Evolutionary conservation across 2,113 vertebrate genomes (phyloP), one percentile per base, ranked within the genome.

Genomic region (Osmerus eperlanus): DNA sequence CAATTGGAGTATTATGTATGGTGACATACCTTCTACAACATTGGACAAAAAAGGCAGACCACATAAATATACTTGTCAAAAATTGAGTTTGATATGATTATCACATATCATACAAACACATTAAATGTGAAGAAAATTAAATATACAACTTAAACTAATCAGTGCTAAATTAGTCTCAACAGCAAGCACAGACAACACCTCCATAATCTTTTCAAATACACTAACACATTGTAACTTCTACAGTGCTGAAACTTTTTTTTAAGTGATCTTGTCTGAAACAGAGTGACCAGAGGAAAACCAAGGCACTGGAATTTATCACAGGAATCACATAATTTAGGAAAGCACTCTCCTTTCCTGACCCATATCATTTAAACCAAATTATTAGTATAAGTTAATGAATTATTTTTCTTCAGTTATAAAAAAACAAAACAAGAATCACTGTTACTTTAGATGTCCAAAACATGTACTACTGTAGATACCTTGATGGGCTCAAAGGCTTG

Each of bases 21-120:
- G 41, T 11, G 41, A 82, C 21, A 28, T 78, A 67, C 67, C 16
- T 47, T 72, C 41, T 21, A 64, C 67, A 77, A 73, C 70, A 82
- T 78, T 83, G 72, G 81, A 86, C 82, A 86, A 55, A 80, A 71
- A 78, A 81, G 63, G 72, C 78, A 63, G 67, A 79, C 70, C 79
- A 87, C 81, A 88, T 78, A 88, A 87, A 89, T 88, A 89, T 86
- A 89, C 29, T 53, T 83, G 64, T 53, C 65, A 59, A 67, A 58
- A 58, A 29, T 81, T 82, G 81, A 73, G 32, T 79, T 86, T 83
- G 74, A 76, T 82, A 88, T 83, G 36, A 47, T 36, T 15, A 88
- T 66, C 75, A 81, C 82, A 82, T 85, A 88, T 85, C 84, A 85
- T 84, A 86, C 72, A 85, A 73, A 81, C 73, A 81, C 73, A 76